Evolutionary conservation across 2,888 invertebrate species (phyloP), one percentile per base, ranked within the genome.

Genomic region (Apoda limacodes): DNA sequence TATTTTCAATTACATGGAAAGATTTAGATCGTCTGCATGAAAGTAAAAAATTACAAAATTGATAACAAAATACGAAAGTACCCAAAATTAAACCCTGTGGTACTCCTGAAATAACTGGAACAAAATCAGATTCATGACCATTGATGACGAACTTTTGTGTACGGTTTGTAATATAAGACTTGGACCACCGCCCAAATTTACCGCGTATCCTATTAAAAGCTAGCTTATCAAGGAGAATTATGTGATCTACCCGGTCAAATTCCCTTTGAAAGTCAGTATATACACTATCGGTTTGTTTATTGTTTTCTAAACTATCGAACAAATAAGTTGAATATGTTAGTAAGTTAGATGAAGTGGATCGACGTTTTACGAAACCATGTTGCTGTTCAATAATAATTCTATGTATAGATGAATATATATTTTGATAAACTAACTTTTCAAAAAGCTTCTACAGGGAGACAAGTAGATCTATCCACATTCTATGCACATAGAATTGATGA

Each of bases 21-120:
- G n/a, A n/a, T n/a, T n/a, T n/a, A n/a, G n/a, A n/a, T n/a, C n/a
- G n/a, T n/a, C n/a, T n/a, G n/a, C n/a, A n/a, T n/a, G n/a, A n/a
- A n/a, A n/a, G n/a, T n/a, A n/a, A n/a, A n/a, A n/a, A n/a, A n/a
- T n/a, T n/a, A n/a, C n/a, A n/a, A n/a, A n/a, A n/a, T n/a, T n/a
- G n/a, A n/a, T n/a, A n/a, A n/a, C n/a, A n/a, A 21, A 37, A 34
- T 12, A 34, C 7, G 11, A 34, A 11, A 11, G 39, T 36, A 5
- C 36, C 39, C 9, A 39, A 15, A 12, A 34, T 28, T 2, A 36
- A 39, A 2, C 39, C 39, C 11, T 39, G 36, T 2, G 36, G 36
- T 5, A 39, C 31, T 4, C 35, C 32, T 13, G 32, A 31, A 9
- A 20, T 29, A 4, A 37, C 28, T 9, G 21, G 23, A 3, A 32